Evolutionary conservation across 2,797 vertebrate genomes (phyloP).

Genomic region (Rhinichthys osculus): DNA sequence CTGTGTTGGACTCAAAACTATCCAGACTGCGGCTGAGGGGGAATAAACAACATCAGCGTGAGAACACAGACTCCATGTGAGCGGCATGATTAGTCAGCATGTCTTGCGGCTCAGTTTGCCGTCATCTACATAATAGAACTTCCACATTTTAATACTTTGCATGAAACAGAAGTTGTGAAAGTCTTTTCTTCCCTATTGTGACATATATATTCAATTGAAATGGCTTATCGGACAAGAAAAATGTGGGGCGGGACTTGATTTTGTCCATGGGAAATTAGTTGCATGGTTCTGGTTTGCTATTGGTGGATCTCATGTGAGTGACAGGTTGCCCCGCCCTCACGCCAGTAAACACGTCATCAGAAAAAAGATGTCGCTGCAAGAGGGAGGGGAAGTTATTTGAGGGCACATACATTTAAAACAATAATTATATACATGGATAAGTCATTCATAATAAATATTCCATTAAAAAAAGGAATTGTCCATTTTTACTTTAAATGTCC

Average conservation of each 20-base stretch:
- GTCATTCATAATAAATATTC: background rate
- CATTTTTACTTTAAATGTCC: background rate
- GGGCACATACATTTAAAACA: too few species aligned
- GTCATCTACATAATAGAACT: background rate
- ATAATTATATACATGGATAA: too few species aligned
- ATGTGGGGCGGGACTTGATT: too few species aligned
- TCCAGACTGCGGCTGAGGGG: conserved; percentile 82
- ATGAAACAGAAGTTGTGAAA: background rate
- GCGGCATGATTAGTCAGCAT: background rate
- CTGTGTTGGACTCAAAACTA: conserved; percentile 85
- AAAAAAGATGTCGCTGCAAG: background rate
- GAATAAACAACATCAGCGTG: conserved; percentile 64
- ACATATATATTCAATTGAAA: background rate
- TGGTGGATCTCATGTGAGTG: too few species aligned
- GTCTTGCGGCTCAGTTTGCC: background rate
- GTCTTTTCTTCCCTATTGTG: background rate
- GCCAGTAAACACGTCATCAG: background rate
- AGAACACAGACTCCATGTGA: conserved; percentile 65
- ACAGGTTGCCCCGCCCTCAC: background rate
- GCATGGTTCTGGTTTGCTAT: too few species aligned
- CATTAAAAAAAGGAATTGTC: background rate
- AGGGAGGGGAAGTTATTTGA: background rate
- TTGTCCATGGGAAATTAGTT: too few species aligned
- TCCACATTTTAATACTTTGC: background rate
- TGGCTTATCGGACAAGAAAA: background rate